These are phyloP conservation scores for Polydrusus pterygomalis DNA, from an alignment of 2,888 invertebrate species.

Conservation along the genomic window DNA sequence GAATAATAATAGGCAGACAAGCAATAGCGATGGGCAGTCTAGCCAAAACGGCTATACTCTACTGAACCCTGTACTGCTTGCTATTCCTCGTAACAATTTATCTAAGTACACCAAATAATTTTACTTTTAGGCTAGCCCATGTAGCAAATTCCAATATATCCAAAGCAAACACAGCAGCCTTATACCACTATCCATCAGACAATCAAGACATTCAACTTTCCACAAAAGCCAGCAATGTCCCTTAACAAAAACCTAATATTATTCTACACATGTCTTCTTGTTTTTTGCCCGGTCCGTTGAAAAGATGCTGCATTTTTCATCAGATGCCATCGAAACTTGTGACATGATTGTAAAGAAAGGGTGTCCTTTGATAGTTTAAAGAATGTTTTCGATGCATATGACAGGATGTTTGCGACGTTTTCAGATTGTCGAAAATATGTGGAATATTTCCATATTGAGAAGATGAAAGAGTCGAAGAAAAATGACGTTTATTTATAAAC, in stretches of 20 bases:
- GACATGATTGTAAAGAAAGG: conserved; percentile 28
- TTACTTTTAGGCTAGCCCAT: neutral
- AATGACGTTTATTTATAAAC: neutral
- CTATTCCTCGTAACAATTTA: too few relatives aligned
- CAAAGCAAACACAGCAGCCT: neutral
- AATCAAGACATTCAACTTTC: conserved; percentile 36
- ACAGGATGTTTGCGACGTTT: conserved; percentile 22
- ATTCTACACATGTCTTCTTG: conserved; percentile 32
- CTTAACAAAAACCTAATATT: conserved; percentile 32
- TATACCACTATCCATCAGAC: conserved; percentile 2
- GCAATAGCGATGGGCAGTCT: too few relatives aligned
- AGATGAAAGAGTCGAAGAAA: neutral
- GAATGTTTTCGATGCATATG: conserved; percentile 21
- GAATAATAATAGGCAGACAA: too few relatives aligned
- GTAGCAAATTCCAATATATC: conserved; percentile 6
- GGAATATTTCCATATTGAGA: neutral
- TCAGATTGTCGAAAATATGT: conserved; percentile 2
- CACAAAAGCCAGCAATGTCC: conserved; percentile 21
- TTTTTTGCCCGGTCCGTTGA: conserved; percentile 15
- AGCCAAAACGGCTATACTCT: too few relatives aligned
- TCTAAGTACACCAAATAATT: too few relatives aligned
- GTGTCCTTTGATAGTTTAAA: conserved; percentile 27
- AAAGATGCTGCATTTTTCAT: conserved; percentile 38
- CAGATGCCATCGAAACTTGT: conserved; percentile 33
- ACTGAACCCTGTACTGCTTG: too few relatives aligned